phyloP scores from a whole-genome alignment of 2,113 vertebrate species.

The Aspiorhynchus laticeps region DNA sequence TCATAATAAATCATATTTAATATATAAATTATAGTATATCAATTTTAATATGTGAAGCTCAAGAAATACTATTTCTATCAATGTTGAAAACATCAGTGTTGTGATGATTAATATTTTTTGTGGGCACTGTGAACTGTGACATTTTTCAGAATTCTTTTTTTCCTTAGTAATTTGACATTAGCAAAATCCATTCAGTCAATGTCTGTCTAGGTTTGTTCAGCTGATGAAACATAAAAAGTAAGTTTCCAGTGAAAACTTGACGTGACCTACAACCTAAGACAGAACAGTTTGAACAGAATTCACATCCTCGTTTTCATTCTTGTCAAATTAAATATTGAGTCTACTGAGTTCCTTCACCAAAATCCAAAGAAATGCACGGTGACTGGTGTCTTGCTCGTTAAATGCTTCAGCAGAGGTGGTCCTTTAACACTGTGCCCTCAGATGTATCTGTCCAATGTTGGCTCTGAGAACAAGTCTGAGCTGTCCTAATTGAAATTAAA shows the following conservation, averaged over 20 bases:
- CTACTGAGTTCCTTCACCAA: not conserved
- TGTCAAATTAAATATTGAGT: not conserved
- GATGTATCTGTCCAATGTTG: not conserved
- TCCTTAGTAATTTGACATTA: not conserved
- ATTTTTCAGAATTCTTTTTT: not conserved
- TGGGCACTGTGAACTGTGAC: not conserved
- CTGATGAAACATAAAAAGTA: not conserved
- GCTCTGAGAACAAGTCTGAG: conserved; percentile 20
- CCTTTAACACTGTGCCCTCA: conserved; percentile 10
- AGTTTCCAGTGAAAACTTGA: not conserved
- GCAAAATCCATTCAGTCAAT: not conserved
- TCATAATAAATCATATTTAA: not conserved
- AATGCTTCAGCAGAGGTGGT: not conserved
- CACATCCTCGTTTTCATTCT: not conserved
- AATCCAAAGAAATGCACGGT: not conserved
- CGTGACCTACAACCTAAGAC: not conserved
- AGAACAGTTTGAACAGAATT: not conserved
- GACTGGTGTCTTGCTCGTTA: not conserved
- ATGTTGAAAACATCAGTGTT: not conserved
- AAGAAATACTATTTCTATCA: not conserved
- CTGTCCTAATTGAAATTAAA: conserved; percentile 41
- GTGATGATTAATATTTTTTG: not conserved
- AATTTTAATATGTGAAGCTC: not conserved
- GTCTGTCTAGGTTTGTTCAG: not conserved
- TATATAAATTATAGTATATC: not conserved